Base-by-base conservation (phyloP, 2,888 invertebrate species). In the Platycheirus albimanus region DNA sequence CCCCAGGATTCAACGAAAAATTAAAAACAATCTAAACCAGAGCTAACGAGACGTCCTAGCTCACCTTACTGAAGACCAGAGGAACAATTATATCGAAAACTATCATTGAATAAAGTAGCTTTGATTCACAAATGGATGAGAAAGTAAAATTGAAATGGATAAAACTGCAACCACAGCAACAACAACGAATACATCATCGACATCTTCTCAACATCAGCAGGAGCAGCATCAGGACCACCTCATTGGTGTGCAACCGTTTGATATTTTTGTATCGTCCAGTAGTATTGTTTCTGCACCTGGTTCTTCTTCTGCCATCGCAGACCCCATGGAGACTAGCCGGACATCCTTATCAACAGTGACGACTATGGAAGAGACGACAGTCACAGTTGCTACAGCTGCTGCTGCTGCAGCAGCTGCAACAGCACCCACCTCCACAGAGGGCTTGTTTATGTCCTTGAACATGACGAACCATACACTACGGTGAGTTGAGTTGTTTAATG, bases 121-220 rank as follows among this genome's bases (percentile, higher is more conserved):
- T 20, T 30, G 51, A 52, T 19, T 36, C 36, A 69, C 52, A 66
- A 67, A 74, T 74, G 78, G 78, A 72, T 72, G 78, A 64, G 58
- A 72, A 67, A 67, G 67, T 72, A 24, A 67, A 77, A 71, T 54
- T 64, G 63, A 79, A 69, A 80, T 80, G 75, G 75, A 75, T 28
- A 61, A 51, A 74, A 47, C 51, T 41, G 52, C 52, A 47, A 67
- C 52, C 0, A 58, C 49, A 47, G 30, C 54, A 54, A 13, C 58
- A 67, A 63, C 63, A 41, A 41, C 58, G 13, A 63, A 30, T 20
- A 54, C 47, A 20, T 28, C 66, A 54, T 33, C 58, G 43, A 47
- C 51, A 52, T 20, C 8, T 11, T n/a, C n/a, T n/a, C n/a, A n/a
- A n/a, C n/a, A n/a, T n/a, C n/a, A n/a, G n/a, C 33, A 63, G 19